phyloP scores from a whole-genome alignment of 2,797 vertebrate genomes.

The Esox masquinongy region DNA sequence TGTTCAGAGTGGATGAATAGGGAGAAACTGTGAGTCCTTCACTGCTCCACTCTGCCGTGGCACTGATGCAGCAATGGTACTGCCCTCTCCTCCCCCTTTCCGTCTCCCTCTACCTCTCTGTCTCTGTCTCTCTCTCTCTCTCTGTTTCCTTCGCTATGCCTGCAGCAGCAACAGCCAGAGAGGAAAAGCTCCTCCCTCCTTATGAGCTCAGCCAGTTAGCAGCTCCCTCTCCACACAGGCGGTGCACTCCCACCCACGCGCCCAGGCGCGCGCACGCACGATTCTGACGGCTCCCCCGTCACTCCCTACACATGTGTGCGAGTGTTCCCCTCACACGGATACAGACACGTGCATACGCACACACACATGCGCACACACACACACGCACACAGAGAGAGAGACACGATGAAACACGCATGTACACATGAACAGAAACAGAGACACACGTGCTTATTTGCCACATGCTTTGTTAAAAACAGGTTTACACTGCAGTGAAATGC shows the following conservation, averaged over 20 bases:
- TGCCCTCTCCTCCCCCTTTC: slow-evolving; percentile 48
- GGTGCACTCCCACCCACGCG: slow-evolving; percentile 28
- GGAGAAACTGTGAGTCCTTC: slow-evolving; percentile 7
- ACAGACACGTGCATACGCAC: slow-evolving; percentile 1
- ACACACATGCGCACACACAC: too few species aligned
- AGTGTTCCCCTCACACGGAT: background rate
- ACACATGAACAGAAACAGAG: slow-evolving; percentile 11
- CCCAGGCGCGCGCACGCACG: background rate
- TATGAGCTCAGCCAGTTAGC: slow-evolving; percentile 31
- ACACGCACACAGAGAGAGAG: slow-evolving; percentile 16
- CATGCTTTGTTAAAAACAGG: too few species aligned
- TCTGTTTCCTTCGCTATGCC: background rate
- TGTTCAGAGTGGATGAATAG: slow-evolving; percentile 19
- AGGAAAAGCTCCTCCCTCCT: slow-evolving; percentile 20
- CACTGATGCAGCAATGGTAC: slow-evolving; percentile 43
- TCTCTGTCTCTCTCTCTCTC: slow-evolving; percentile 1
- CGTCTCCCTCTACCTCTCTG: slow-evolving; percentile 25
- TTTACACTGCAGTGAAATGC: too few species aligned
- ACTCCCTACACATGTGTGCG: background rate
- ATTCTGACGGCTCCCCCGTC: background rate
- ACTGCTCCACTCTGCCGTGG: slow-evolving; percentile 50
- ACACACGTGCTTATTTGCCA: background rate
- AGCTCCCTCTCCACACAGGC: slow-evolving; percentile 30
- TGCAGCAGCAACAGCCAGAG: slow-evolving; percentile 11
- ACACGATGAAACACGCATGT: slow-evolving; percentile 10